Evolutionary conservation across 2,797 vertebrate species (phyloP).

Genomic region (Phalanger gymnotis): DNA sequence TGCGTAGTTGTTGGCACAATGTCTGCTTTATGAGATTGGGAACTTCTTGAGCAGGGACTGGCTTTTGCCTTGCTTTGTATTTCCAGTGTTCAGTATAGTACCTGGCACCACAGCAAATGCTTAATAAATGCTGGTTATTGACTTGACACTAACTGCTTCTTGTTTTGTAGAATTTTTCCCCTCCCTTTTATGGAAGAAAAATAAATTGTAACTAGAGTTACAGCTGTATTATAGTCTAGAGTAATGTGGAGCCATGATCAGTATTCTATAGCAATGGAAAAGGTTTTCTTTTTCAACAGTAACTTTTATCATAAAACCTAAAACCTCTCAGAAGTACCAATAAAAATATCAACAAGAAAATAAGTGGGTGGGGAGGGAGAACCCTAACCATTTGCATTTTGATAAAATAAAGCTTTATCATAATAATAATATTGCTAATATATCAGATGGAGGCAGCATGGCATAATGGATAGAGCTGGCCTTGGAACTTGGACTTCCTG

Average conservation of each 20-base stretch:
- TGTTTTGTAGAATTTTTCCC: slow-evolving; percentile 14
- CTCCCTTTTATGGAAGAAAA: slow-evolving; percentile 49
- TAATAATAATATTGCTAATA: neutral
- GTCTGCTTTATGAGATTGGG: neutral
- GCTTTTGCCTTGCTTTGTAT: neutral
- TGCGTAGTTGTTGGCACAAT: neutral
- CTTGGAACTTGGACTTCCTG: neutral
- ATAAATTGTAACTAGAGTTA: slow-evolving; percentile 35
- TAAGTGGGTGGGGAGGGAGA: neutral
- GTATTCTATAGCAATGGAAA: neutral
- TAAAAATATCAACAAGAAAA: neutral
- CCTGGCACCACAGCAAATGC: neutral
- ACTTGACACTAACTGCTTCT: neutral
- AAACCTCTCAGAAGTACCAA: neutral
- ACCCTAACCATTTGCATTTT: neutral
- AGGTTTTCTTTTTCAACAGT: neutral
- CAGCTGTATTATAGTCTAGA: neutral
- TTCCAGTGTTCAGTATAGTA: neutral
- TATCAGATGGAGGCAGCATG: neutral
- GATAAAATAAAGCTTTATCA: neutral
- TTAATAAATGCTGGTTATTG: neutral
- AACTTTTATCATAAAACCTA: neutral
- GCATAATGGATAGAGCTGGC: neutral
- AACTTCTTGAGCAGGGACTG: neutral
- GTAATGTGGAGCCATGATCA: neutral